Evolutionary conservation across 2,113 vertebrate species (phyloP), one percentile per base, ranked within the genome.

Genomic region (Varanus salvator): DNA sequence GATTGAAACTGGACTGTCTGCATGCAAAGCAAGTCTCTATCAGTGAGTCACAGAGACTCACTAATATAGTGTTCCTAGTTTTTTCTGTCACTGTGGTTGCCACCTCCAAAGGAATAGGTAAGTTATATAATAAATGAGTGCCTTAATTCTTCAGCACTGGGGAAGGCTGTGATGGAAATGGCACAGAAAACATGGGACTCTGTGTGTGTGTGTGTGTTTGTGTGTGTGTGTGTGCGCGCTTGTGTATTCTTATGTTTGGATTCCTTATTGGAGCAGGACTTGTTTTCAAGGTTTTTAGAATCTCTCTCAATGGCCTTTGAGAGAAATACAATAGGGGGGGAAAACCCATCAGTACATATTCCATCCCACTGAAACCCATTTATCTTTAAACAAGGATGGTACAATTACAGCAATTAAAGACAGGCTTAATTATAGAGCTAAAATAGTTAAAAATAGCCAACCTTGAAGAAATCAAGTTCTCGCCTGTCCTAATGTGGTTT

Each of bases 351-450:
- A 52, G 31, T 3, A 11, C 44, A 68, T 25, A 21, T 9, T 38
- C 27, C 78, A 31, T 8, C 88, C 57, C 44, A 76, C 44, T 52
- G 14, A 27, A 68, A 85, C 48, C n/a, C 44, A 76, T 89, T 66
- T 77, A 50, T 68, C 29, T 77, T 89, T 89, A 54, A 68, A 77
- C 74, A 76, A 68, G 60, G 38, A 76, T 66, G 54, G 19, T 64
- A 66, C 27, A 89, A 89, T 84, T 38, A 77, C 48, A 68, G 60
- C 60, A 89, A 54, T 69, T 89, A 69, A n/a, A 85, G 8, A 8
- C 14, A 54, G 54, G 72, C 21, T 84, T 84, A 77, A 85, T 77
- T 85, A 84, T 89, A 69, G 80, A 91, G n/a, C 66, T 90, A 84
- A 76, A 88, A 17, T 80, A 38, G 80, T 0, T 2, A 50, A 86